These are phyloP conservation scores for Drosophila melanica DNA, from an alignment of 1,140 invertebrate genomes.

Conservation along the genomic window DNA sequence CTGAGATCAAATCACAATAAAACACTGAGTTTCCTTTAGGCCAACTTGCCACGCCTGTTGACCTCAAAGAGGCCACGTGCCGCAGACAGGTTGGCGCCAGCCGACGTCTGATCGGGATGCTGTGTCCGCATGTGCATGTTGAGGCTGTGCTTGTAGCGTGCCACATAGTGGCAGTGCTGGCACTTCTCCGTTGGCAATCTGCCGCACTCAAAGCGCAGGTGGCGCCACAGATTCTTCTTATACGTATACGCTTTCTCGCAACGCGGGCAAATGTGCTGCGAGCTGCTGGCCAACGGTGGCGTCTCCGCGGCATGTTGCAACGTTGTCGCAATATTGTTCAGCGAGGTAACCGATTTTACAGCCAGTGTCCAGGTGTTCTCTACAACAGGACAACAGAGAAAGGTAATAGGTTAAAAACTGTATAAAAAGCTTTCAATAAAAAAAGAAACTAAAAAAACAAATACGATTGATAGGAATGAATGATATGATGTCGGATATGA, in stretches of 20 bases:
- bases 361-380: conserved; percentile 69
- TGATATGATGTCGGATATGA: conserved; percentile 15
- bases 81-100: not conserved
- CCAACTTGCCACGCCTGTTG: conserved; percentile 24
- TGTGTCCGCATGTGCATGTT: conserved; percentile 84
- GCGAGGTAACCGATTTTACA: conserved; percentile 77
- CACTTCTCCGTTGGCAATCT: conserved; percentile 86
- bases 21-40: not conserved
- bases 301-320: conserved; percentile 2
- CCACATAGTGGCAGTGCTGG: conserved; percentile 85
- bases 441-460: not conserved
- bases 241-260: conserved; percentile 87
- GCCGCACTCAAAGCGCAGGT: conserved; percentile 86
- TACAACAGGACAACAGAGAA: conserved; percentile 66
- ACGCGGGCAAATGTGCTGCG: conserved; percentile 84
- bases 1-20: conserved; percentile 23
- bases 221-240: conserved; percentile 85
- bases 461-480: conserved; percentile 9
- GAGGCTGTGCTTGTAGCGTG: conserved; percentile 86
- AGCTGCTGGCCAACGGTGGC: conserved; percentile 2
- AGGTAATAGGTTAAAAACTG: conserved; percentile 70
- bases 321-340: conserved; percentile 63
- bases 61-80: conserved; percentile 41
- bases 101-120: conserved; percentile 64
- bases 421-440: not conserved